Base-by-base conservation (phyloP, 2,888 invertebrate species). In the Himalopsyche kuldschensis region DNA sequence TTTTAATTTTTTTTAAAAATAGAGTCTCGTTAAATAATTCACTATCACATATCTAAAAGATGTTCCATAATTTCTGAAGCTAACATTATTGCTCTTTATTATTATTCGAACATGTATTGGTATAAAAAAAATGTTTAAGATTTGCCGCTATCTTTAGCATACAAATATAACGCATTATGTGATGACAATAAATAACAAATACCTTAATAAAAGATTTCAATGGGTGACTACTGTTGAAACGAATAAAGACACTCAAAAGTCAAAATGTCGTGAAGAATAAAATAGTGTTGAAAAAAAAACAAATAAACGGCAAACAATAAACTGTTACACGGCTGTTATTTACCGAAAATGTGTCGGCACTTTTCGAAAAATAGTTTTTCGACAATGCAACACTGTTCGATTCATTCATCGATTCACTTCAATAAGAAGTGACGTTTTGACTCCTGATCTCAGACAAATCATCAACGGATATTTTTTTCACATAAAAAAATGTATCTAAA, bases 391-490 rank as follows among this genome's bases (percentile, higher is more conserved):
- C 76, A 75, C 48, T 55, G 82, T 69, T 69, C 78, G 31, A 79
- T 80, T 81, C 81, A 84, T 85, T 84, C 82, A 81, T 79, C 81
- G 79, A 84, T 85, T 81, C 84, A 81, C 78, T 77, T 82, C 82
- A 82, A 82, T 82, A 69, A 79, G 76, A 75, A 32, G 10, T 69
- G 75, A 82, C 82, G 79, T 76, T 76, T 41, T 79, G 63, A 20
- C 27, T 30, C 11, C 24, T 24, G 11, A 3, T 69, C 69, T 4
- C 69, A 11, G 15, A 24, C 69, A 69, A 69, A 27, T 69, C 30
- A 15, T 75, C 55, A 15, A 75, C 17, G 32, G 24, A 78, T 41
- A n/a, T 55, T n/a, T 48, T 55, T 24, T 24, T 3, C 20, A 15
- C 41, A 41, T 41, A 15, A 6, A 41, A 41, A 11, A 41, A 41